Evolutionary conservation across 2,113 vertebrate species (phyloP).

Genomic region (Lepus americanus): DNA sequence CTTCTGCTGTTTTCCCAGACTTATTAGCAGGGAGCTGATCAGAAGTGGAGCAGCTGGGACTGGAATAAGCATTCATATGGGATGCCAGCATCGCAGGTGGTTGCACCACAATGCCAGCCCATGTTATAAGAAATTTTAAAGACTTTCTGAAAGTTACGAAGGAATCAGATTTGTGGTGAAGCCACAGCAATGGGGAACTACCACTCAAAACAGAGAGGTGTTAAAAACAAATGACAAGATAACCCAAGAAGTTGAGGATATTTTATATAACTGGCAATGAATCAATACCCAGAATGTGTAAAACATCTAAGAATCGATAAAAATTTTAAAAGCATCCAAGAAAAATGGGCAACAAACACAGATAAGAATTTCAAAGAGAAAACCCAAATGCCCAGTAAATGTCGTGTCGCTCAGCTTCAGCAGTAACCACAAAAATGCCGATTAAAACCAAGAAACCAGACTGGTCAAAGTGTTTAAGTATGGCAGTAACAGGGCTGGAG

Average conservation of each 20-base stretch:
- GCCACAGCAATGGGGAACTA: neutral
- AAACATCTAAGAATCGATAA: neutral
- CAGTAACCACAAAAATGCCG: too few species aligned
- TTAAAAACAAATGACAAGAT: neutral
- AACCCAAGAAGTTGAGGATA: neutral
- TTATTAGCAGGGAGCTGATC: too few species aligned
- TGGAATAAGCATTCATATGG: too few species aligned
- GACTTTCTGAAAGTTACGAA: neutral
- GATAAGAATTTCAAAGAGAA: neutral
- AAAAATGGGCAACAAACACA: neutral
- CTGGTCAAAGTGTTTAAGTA: neutral
- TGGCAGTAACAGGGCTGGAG: neutral
- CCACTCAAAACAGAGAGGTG: neutral
- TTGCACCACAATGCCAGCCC: too few species aligned
- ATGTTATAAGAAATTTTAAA: neutral
- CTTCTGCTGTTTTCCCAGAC: too few species aligned
- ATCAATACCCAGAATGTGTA: neutral
- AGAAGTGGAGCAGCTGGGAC: too few species aligned
- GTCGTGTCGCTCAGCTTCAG: neutral
- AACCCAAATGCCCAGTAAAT: neutral
- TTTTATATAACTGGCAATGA: neutral
- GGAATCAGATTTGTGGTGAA: neutral
- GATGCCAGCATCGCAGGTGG: too few species aligned
- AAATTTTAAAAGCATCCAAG: neutral
- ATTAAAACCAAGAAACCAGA: neutral